phyloP scores from a whole-genome alignment of 2,797 vertebrate species.

The Kryptopterus vitreolus region DNA sequence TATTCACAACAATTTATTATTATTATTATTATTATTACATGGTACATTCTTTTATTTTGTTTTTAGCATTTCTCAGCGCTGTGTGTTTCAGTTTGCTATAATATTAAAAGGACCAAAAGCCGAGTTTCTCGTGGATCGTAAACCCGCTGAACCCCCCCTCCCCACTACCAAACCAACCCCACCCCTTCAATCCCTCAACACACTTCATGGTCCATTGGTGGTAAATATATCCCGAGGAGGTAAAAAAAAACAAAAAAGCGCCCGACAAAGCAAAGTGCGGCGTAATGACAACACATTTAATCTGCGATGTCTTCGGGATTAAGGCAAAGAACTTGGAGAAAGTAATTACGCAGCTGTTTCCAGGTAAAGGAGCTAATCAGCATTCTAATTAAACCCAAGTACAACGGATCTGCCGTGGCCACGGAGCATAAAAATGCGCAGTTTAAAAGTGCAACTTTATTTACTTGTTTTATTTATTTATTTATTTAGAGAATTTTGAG shows the following conservation, averaged over 20 bases:
- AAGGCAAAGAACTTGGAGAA: conserved; percentile 29
- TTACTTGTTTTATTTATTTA: no score
- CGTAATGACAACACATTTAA: conserved; percentile 22
- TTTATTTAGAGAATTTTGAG: no score
- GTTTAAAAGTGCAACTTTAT: background rate
- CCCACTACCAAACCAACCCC: conserved; percentile 20
- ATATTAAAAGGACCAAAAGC: no score
- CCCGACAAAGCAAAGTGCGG: background rate
- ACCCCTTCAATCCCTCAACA: conserved; percentile 9
- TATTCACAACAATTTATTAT: no score
- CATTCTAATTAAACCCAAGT: conserved; percentile 35
- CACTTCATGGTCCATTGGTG: conserved; percentile 8
- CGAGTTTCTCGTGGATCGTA: conserved; percentile 15
- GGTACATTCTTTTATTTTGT: no score
- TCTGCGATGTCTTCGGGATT: conserved; percentile 10
- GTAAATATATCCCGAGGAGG: background rate
- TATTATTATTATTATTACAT: background rate
- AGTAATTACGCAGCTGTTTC: conserved; percentile 34
- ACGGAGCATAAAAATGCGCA: conserved; percentile 3
- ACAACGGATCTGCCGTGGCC: background rate
- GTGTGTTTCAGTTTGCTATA: no score
- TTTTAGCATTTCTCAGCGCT: background rate
- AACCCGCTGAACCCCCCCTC: conserved; percentile 10
- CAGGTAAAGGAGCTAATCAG: conserved; percentile 39
- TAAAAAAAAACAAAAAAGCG: background rate